Evolutionary conservation across 2,888 invertebrate species (phyloP), one percentile per base, ranked within the genome.

Genomic region (Lypha dubia): DNA sequence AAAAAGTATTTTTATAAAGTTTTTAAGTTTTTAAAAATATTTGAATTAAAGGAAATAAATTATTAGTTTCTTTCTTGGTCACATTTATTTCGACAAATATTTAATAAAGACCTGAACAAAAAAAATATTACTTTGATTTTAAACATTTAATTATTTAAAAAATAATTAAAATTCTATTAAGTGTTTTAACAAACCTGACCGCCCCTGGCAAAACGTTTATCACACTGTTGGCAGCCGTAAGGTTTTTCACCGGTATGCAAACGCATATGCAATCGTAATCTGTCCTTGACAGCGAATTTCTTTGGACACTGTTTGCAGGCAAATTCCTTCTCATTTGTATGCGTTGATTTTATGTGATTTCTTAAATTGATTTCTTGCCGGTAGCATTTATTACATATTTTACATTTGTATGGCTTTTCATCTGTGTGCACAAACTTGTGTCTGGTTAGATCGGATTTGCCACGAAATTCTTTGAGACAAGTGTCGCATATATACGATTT

Each of bases 291-390:
- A 0, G 95, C 94, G 90, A 97, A 97, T 41, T 94, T 94, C 89
- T 96, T 96, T 67, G 95, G 94, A 90, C 97, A 97, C 86, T 95
- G 94, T 88, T 94, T 93, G 90, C 97, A 97, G 65, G 94, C 93
- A 90, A 94, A 96, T 32, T 94, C 88, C 7, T 89, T 89, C 49
- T 90, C 88, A 15, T 88, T 90, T 71, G 90, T 90, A 84, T 92
- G 92, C 5, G 90, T 90, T 44, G 91, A 90, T 53, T 90, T 92
- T 38, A 91, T 90, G 85, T 96, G 96, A 87, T 94, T 94, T 88
- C 94, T 94, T 65, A 96, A 92, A 80, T 94, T 95, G 32, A 94
- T 93, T 65, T 94, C 93, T 88, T 95, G 95, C 0, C 94, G 93
- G 89, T 95, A 96, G 51, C 93, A 93, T 87, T 94, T 94, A 15